Percentiles rank a stretch among this genome's conserved stretches.
Evolutionary conservation across 2,113 vertebrate genomes (phyloP).

Genomic region (Acinonyx jubatus): DNA sequence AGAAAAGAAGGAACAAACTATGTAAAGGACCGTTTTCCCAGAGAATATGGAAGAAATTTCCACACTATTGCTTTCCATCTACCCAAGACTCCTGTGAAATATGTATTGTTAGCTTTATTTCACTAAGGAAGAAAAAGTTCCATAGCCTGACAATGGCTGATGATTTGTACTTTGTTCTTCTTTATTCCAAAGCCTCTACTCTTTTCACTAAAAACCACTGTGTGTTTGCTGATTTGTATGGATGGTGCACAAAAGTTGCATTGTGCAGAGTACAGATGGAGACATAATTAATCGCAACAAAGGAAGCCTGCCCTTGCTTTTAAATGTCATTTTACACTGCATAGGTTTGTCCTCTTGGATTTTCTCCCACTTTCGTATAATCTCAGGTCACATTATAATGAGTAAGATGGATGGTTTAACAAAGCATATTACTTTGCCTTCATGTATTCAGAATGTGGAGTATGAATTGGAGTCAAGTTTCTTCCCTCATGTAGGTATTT

Average conservation of each 20-base stretch:
- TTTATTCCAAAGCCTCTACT: neutral
- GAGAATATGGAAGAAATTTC: neutral
- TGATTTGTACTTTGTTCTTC: neutral
- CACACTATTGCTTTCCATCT: neutral
- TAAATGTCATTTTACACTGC: neutral
- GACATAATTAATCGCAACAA: neutral
- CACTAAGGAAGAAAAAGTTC: neutral
- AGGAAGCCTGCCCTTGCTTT: neutral
- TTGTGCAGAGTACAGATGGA: neutral
- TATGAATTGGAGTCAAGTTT: neutral
- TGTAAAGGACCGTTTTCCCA: neutral
- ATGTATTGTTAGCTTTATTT: neutral
- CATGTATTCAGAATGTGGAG: neutral
- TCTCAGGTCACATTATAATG: neutral
- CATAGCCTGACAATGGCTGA: fast-evolving
- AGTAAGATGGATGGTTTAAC: neutral
- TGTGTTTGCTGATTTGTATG: neutral
- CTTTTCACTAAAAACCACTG: neutral
- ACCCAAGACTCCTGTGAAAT: neutral
- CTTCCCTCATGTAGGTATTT: neutral
- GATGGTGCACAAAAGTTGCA: neutral
- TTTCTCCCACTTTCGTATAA: neutral
- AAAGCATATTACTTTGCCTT: neutral
- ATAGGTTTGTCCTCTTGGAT: neutral
- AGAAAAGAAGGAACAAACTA: neutral